phyloP scores from a whole-genome alignment of 2,113 vertebrate genomes.

The Phaetusa simplex region DNA sequence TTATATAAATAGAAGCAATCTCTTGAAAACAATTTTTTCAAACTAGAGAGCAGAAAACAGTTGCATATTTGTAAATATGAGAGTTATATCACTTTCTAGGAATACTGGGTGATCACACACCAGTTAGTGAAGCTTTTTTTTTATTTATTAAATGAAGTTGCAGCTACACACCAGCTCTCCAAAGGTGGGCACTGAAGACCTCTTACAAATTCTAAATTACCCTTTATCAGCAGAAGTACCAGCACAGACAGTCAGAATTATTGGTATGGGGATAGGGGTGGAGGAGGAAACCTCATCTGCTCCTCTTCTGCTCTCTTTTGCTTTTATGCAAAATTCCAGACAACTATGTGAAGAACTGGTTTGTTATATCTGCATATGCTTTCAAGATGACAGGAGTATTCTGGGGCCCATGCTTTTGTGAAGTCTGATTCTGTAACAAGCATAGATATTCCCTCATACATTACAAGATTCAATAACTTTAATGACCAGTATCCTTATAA shows the following conservation, averaged over 20 bases:
- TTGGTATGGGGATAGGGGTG: background rate
- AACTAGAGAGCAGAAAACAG: background rate
- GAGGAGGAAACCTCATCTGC: background rate
- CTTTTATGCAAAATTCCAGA: background rate
- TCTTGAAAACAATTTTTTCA: slow-evolving; percentile 20
- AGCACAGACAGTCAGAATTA: background rate
- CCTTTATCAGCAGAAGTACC: background rate
- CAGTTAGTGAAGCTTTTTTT: background rate
- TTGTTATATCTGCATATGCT: background rate
- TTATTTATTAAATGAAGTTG: background rate
- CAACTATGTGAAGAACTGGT: background rate
- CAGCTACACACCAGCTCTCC: background rate
- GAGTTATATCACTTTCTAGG: background rate
- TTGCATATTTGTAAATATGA: background rate
- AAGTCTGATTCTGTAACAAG: background rate
- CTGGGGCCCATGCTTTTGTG: background rate
- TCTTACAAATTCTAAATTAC: background rate
- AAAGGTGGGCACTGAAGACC: background rate
- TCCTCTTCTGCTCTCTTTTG: background rate
- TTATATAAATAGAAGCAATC: slow-evolving; percentile 16
- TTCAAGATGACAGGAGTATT: background rate
- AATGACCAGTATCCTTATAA: background rate
- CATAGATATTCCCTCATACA: background rate
- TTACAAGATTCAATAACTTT: background rate
- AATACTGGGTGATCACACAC: background rate